These are phyloP conservation scores for Numenius phaeopus DNA, from an alignment of 2,797 vertebrate genomes.

Conservation along the genomic window DNA sequence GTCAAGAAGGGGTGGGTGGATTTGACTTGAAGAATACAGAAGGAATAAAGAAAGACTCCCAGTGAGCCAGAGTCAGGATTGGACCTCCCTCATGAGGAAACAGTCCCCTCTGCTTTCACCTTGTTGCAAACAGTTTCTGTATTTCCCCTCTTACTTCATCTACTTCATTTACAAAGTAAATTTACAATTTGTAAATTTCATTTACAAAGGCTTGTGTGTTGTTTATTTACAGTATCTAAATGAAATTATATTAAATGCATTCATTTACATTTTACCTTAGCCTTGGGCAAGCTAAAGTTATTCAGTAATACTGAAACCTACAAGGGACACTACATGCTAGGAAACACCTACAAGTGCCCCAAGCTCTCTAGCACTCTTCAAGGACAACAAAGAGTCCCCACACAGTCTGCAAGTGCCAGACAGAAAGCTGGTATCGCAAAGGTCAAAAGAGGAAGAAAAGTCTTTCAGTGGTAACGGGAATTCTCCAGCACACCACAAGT, in stretches of 20 bases:
- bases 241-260: not conserved
- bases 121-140: not conserved
- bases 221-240: not conserved
- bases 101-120: not conserved
- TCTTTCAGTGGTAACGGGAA: not conserved
- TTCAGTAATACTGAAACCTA: not conserved
- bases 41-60: not conserved
- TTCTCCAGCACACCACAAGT: not conserved
- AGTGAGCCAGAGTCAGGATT: not conserved
- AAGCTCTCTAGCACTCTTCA: not conserved
- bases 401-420: not conserved
- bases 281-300: not conserved
- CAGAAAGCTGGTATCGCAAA: not conserved
- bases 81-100: not conserved
- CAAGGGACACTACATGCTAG: not conserved
- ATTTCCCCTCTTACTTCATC: not conserved
- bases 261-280: not conserved
- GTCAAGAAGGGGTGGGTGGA: fast-evolving
- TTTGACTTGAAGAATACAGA: not conserved
- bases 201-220: not conserved
- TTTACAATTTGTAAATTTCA: not conserved
- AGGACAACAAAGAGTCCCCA: not conserved
- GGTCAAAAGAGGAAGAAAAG: not conserved
- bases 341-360: not conserved
- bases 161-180: not conserved